These are phyloP conservation scores for Lomographa bimaculata DNA, from an alignment of 2,888 invertebrate genomes.

Conservation along the genomic window DNA sequence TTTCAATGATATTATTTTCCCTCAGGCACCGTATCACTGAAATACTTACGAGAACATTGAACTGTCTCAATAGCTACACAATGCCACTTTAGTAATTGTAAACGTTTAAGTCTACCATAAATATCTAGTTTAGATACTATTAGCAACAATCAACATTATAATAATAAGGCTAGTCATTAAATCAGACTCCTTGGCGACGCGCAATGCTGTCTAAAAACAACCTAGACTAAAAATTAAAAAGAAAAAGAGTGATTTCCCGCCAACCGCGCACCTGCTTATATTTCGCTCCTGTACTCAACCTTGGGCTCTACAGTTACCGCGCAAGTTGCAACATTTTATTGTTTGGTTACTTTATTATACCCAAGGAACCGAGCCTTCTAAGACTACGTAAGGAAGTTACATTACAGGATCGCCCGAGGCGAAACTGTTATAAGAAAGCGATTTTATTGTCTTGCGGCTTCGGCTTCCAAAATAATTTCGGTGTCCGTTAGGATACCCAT, in stretches of 20 bases:
- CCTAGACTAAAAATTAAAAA: slow-evolving; percentile 31
- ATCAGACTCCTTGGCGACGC: slow-evolving; percentile 38
- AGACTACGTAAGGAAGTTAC: slow-evolving; percentile 55
- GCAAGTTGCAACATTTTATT: slow-evolving; percentile 60
- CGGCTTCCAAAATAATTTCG: slow-evolving; percentile 59
- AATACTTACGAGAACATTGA: too few species aligned
- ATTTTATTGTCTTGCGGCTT: slow-evolving; percentile 63
- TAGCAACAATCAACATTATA: slow-evolving; percentile 38
- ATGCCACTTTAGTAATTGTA: slow-evolving; percentile 12
- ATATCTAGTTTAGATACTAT: slow-evolving; percentile 33
- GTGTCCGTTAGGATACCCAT: slow-evolving; percentile 54
- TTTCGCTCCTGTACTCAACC: slow-evolving; percentile 35
- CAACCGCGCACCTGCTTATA: slow-evolving; percentile 40
- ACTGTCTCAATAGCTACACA: slow-evolving; percentile 9
- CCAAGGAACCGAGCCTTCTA: slow-evolving; percentile 30
- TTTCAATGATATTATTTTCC: too few species aligned
- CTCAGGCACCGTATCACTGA: too few species aligned
- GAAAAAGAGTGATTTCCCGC: slow-evolving; percentile 30
- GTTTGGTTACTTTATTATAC: slow-evolving; percentile 60
- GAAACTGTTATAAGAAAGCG: slow-evolving; percentile 61
- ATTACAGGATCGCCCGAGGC: slow-evolving; percentile 52
- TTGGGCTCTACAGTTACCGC: slow-evolving; percentile 49
- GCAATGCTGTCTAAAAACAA: slow-evolving; percentile 36
- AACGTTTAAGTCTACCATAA: slow-evolving; percentile 28
- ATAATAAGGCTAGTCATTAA: slow-evolving; percentile 36